A percentile compares a stretch with the other conserved stretches of the same genome.
These are phyloP conservation scores for Trachelus troglodyta DNA, from an alignment of 2,888 invertebrate species.

Conservation along the genomic window DNA sequence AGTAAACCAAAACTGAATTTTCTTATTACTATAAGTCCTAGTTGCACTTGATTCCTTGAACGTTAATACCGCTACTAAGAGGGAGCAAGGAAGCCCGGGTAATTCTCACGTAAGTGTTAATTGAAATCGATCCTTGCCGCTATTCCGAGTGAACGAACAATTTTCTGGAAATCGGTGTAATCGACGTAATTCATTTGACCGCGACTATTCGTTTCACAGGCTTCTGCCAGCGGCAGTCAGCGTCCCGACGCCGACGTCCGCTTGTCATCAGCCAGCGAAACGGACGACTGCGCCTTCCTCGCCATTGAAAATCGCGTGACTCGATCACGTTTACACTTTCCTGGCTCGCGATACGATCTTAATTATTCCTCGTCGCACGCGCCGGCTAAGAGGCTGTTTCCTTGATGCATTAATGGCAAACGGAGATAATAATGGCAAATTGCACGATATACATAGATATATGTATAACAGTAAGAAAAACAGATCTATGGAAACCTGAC, in stretches of 20 bases:
- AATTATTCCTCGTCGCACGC: neutral
- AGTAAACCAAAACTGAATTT: neutral
- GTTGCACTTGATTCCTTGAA: neutral
- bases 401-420: neutral
- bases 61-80: neutral
- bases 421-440: neutral
- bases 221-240: neutral
- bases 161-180: neutral
- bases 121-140: neutral
- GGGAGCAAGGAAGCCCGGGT: neutral
- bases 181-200: neutral
- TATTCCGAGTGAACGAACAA: neutral
- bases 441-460: neutral
- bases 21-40: neutral
- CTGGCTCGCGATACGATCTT: neutral
- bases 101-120: neutral
- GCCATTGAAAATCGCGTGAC: neutral
- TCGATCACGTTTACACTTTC: neutral
- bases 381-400: neutral
- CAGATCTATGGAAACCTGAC: no score
- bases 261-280: neutral
- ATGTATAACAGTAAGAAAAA: neutral
- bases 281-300: neutral
- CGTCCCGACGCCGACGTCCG: neutral
- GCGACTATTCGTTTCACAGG: neutral